Evolutionary conservation across 2,888 invertebrate genomes (phyloP).

Genomic region (Phyto melanocephala): DNA sequence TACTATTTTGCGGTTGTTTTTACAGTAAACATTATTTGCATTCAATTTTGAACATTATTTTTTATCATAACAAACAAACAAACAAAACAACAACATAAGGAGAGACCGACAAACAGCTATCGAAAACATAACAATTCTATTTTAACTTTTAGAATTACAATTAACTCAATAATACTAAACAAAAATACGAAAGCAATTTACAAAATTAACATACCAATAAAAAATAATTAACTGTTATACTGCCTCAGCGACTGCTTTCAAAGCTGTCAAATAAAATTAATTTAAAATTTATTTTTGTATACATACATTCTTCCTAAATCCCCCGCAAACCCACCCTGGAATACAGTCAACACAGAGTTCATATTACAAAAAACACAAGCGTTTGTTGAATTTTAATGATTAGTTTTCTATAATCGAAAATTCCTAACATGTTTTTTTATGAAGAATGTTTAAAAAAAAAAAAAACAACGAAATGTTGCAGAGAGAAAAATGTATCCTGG

Average conservation of each 20-base stretch:
- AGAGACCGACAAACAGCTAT: not conserved
- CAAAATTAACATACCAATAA: conserved; percentile 38
- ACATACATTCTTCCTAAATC: not conserved
- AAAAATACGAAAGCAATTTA: conserved; percentile 12
- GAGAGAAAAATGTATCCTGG: conserved; percentile 29
- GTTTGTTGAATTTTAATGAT: not conserved
- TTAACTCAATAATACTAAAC: conserved; percentile 31
- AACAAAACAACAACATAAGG: not conserved
- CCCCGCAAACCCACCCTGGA: not conserved
- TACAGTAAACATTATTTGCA: conserved; percentile 42
- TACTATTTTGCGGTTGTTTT: conserved; percentile 50
- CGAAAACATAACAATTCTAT: not conserved
- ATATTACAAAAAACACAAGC: not conserved
- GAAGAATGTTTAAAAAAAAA: not conserved
- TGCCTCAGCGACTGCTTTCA: not conserved
- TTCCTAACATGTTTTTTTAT: not conserved
- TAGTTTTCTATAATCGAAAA: conserved; percentile 11
- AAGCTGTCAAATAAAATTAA: conserved; percentile 21
- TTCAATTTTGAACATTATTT: conserved; percentile 46
- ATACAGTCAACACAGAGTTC: not conserved
- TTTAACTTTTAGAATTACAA: conserved; percentile 35
- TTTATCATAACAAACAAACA: conserved; percentile 5
- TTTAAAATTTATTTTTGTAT: not conserved
- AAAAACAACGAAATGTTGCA: not conserved
- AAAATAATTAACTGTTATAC: conserved; percentile 39